These are phyloP conservation scores for Bactericera cockerelli DNA, from an alignment of 1,140 invertebrate genomes.

Conservation along the genomic window DNA sequence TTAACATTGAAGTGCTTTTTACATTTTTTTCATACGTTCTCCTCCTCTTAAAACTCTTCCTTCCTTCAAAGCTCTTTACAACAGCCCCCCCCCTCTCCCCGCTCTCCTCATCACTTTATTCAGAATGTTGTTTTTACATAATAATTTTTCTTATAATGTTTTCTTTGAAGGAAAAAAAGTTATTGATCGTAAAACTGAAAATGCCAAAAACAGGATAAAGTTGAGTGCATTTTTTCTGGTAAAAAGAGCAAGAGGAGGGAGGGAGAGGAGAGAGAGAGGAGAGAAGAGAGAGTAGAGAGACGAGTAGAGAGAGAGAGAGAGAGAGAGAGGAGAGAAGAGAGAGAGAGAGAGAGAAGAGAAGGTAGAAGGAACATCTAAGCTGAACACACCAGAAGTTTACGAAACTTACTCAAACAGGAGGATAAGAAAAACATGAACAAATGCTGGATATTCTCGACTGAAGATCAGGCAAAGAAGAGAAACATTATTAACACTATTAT, in stretches of 20 bases:
- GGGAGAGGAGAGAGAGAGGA: slow-evolving; percentile 8
- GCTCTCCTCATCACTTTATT: slow-evolving; percentile 5
- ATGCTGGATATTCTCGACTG: too few relatives aligned
- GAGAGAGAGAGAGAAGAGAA: too few relatives aligned
- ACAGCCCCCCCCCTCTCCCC: neutral
- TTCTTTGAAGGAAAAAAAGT: slow-evolving; percentile 1
- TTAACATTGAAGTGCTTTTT: neutral
- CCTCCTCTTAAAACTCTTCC: neutral
- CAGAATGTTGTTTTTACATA: slow-evolving; percentile 1
- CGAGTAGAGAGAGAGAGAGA: slow-evolving; percentile 15
- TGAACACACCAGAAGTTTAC: too few relatives aligned
- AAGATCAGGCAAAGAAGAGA: too few relatives aligned
- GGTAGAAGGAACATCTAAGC: too few relatives aligned
- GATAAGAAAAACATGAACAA: too few relatives aligned
- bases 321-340: slow-evolving; percentile 8
- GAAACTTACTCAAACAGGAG: too few relatives aligned
- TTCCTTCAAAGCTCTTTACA: neutral
- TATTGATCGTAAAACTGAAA: slow-evolving; percentile 4
- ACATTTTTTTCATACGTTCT: neutral
- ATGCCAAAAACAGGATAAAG: neutral
- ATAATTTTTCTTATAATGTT: neutral
- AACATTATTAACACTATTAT: too few relatives aligned
- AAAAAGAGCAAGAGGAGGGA: slow-evolving; percentile 2
- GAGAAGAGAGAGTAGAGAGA: neutral
- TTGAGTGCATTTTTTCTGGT: too few relatives aligned